A percentile compares a stretch with the other conserved stretches of the same genome.
Conservation (phyloP, 2,113 vertebrate genomes). For the Pongo pygmaeus region DNA sequence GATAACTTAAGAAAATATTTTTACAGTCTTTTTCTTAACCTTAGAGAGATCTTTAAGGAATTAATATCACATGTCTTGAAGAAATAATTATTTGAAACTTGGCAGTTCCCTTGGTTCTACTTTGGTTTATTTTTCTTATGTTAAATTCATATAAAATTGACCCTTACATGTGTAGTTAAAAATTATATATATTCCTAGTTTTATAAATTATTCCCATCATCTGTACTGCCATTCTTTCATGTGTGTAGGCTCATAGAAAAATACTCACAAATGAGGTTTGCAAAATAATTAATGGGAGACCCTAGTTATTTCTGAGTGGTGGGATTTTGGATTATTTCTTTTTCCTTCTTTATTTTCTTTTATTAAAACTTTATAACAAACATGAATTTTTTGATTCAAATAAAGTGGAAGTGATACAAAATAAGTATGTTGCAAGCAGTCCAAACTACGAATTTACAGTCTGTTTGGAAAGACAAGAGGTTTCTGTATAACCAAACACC, state of each 20-base stretch:
- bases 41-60: background rate
- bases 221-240: background rate
- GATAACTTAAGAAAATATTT: background rate
- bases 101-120: background rate
- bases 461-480: background rate
- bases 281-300: background rate
- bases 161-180: background rate
- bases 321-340: background rate
- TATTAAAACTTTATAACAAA: background rate
- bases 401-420: background rate
- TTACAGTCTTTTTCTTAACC: background rate
- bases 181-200: background rate
- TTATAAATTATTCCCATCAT: background rate
- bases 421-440: background rate
- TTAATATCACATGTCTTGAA: background rate
- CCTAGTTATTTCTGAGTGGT: background rate
- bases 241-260: background rate
- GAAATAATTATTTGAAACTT: background rate
- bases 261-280: background rate
- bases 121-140: background rate
- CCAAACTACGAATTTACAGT: background rate
- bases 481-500: background rate
- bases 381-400: background rate
- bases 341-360: background rate
- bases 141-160: slow-evolving; percentile 2